These are phyloP conservation scores for Hemicordylus capensis DNA, from an alignment of 2,113 vertebrate species.

Conservation along the genomic window DNA sequence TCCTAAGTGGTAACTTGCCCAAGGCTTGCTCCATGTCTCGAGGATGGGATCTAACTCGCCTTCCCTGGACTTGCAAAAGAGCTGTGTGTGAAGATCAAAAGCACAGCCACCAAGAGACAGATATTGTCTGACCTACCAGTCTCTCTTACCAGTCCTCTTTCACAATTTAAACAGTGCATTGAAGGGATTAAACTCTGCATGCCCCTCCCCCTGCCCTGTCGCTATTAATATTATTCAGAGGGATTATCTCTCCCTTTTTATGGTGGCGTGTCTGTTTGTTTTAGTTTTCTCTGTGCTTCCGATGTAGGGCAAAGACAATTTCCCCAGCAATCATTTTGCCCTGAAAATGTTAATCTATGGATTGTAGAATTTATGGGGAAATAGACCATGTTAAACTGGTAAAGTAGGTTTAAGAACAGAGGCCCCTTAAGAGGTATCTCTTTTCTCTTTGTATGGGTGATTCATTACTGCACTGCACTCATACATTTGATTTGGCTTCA, in stretches of 20 bases:
- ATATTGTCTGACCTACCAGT: neutral
- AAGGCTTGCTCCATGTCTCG: too few relatives aligned
- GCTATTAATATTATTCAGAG: slow-evolving; percentile 5
- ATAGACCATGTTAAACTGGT: slow-evolving; percentile 14
- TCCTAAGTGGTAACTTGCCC: neutral
- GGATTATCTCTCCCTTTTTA: slow-evolving; percentile 8
- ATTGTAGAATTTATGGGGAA: neutral
- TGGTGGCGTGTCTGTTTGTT: neutral
- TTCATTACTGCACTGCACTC: neutral
- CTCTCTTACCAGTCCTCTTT: neutral
- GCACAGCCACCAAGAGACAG: neutral
- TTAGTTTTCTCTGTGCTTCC: neutral
- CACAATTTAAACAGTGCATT: neutral
- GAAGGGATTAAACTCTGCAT: slow-evolving; percentile 2
- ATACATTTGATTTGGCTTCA: slow-evolving; percentile 5
- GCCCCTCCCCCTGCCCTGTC: neutral
- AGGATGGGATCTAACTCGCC: neutral
- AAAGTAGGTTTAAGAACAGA: neutral
- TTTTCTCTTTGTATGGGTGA: neutral
- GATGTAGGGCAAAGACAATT: neutral
- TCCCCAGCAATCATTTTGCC: neutral
- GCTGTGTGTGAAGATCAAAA: neutral
- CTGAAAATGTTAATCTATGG: neutral
- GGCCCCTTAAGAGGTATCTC: slow-evolving; percentile 6
- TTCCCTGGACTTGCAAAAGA: neutral